Percentiles rank a stretch among this genome's conserved stretches.
These are phyloP conservation scores for Idaea dimidiata DNA, from an alignment of 2,888 invertebrate species.

Conservation along the genomic window DNA sequence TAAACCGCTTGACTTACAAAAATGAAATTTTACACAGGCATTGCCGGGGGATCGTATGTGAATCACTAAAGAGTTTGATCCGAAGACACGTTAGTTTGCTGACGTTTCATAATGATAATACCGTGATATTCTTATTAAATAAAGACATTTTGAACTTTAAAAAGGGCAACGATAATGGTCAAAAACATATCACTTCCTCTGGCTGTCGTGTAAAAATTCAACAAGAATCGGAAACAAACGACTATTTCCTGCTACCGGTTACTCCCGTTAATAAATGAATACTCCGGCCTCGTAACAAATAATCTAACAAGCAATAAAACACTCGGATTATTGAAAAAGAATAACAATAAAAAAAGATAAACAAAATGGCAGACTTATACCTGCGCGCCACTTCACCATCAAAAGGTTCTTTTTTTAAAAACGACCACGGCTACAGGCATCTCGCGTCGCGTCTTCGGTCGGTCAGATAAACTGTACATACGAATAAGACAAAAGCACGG, in stretches of 20 bases:
- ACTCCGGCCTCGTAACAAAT: slow-evolving; percentile 60
- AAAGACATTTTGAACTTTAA: no score
- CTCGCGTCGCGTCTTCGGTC: slow-evolving; percentile 30
- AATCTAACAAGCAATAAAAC: slow-evolving; percentile 73
- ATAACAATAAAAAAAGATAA: slow-evolving; percentile 59
- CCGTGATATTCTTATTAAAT: no score
- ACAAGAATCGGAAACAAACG: slow-evolving; percentile 32
- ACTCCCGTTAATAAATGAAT: slow-evolving; percentile 63
- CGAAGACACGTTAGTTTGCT: no score
- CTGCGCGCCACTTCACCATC: slow-evolving; percentile 61
- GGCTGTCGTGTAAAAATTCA: no score
- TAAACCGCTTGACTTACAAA: no score
- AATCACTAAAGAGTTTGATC: no score
- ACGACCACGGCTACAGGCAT: slow-evolving; percentile 30
- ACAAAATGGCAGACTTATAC: slow-evolving; percentile 71
- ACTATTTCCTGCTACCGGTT: slow-evolving; percentile 60
- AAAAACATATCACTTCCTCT: no score
- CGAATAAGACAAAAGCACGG: slow-evolving; percentile 73
- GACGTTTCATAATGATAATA: no score
- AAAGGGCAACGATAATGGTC: slow-evolving; percentile 12
- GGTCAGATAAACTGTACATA: slow-evolving; percentile 71
- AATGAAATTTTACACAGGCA: no score
- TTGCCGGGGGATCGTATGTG: no score
- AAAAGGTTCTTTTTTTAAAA: slow-evolving; percentile 43
- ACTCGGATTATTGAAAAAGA: slow-evolving; percentile 74